These are phyloP conservation scores for Probosciger aterrimus DNA, from an alignment of 2,113 vertebrate species.

Conservation along the genomic window DNA sequence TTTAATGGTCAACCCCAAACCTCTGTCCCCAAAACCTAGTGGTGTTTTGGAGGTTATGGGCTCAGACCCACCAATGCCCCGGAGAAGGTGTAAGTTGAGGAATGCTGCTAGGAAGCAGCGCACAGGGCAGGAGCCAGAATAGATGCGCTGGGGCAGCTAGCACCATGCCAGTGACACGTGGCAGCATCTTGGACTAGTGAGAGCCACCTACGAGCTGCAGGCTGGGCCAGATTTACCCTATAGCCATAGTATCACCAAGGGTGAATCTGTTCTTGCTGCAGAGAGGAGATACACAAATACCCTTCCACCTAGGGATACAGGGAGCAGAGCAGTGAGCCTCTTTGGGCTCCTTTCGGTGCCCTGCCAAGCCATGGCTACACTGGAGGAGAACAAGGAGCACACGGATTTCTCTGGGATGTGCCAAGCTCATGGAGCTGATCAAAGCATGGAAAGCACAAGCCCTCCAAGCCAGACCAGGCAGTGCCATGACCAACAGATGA, in stretches of 20 bases:
- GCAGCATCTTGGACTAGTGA: not conserved
- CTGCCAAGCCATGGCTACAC: not conserved
- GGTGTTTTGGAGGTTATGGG: not conserved
- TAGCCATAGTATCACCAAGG: not conserved
- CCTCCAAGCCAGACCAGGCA: not conserved
- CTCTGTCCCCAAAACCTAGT: not conserved
- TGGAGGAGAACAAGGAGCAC: not conserved
- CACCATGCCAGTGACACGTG: rapidly evolving
- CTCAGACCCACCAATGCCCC: not conserved
- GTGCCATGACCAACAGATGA: not conserved
- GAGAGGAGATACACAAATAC: not conserved
- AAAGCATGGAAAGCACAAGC: not conserved
- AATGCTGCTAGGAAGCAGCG: not conserved
- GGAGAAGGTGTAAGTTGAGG: not conserved
- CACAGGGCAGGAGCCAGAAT: not conserved
- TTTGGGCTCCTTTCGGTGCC: not conserved
- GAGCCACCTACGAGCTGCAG: rapidly evolving
- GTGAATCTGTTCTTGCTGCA: not conserved
- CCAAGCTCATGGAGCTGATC: not conserved
- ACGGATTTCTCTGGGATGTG: not conserved
- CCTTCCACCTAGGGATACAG: no score
- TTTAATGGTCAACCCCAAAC: not conserved
- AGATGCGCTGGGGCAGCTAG: not conserved
- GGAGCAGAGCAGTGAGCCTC: not conserved
- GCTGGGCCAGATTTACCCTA: not conserved